Evolutionary conservation across 1,140 invertebrate genomes (phyloP), one percentile per base, ranked within the genome.

Genomic region (Philotrypesis tridentata): DNA sequence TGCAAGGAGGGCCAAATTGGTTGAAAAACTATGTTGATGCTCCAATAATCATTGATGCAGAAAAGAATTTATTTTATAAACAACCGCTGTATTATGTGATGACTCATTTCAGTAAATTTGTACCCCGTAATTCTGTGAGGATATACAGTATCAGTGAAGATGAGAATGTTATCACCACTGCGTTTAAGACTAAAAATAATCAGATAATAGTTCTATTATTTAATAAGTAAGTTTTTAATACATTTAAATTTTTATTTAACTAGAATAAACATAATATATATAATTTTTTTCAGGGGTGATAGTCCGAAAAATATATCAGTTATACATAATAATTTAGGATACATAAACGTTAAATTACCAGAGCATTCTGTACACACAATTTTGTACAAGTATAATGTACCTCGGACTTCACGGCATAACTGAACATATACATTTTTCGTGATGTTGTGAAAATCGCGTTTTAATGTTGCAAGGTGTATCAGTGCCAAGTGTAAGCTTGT

Each of bases 41-140:
- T 2, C 93, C 96, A 1, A 94, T 98, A 55, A 93, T 98, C 75
- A 95, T 97, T 0, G 95, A 96, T 85, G 89, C 92, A 3, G 92
- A 92, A 29, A 84, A 72, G 9, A 83, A 88, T 63, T 75, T 85
- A 65, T 87, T 88, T 84, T 88, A 85, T 73, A 87, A 86, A 33
- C 87, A 88, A 33, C 87, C 87, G 27, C 33, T 84, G 23, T 98
- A 94, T 89, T 98, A 98, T 90, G 95, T 94, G 12, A 92, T 98
- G 85, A 96, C 95, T 1, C 97, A 98, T 90, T 97, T 98, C 84
- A 96, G 96, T 55, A 97, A 96, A 92, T 97, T 97, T 86, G 90
- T 97, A 23, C 92, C 93, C 0, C 92, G 92, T 82, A 93, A 92
- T 65, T 96, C 96, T 0, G 82, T 88, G 29, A 92, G 93, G 75